These are phyloP conservation scores for Heliornis fulica DNA, from an alignment of 2,113 vertebrate genomes.

Conservation along the genomic window DNA sequence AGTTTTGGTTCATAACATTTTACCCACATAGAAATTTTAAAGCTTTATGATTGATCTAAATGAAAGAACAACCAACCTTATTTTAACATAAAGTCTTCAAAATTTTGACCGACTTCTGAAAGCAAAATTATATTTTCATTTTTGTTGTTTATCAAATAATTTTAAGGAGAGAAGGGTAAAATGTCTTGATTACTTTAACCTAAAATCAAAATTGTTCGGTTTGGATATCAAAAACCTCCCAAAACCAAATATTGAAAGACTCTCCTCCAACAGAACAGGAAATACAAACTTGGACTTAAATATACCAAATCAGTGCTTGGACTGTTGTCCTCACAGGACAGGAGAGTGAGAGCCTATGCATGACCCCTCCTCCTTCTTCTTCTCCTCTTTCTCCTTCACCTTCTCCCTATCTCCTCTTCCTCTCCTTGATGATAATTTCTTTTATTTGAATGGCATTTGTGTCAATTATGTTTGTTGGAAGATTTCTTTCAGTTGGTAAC, in stretches of 20 bases:
- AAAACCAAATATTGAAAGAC: background rate
- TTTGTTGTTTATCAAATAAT: background rate
- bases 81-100: background rate
- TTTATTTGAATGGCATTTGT: background rate
- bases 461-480: background rate
- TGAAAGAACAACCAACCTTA: background rate
- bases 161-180: background rate
- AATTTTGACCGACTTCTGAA: background rate
- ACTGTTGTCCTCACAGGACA: background rate
- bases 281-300: background rate
- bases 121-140: background rate
- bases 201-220: background rate
- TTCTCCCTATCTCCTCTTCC: rapidly evolving
- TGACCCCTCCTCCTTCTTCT: too few relatives aligned
- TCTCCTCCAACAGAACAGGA: background rate
- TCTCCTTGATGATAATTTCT: background rate
- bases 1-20: background rate
- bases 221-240: background rate
- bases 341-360: background rate
- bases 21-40: background rate
- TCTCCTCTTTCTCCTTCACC: background rate
- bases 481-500: background rate
- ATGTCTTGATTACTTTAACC: background rate
- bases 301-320: background rate
- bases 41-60: background rate